Evolutionary conservation across 2,888 invertebrate species (phyloP), one percentile per base, ranked within the genome.

Genomic region (Yponomeuta malinellus): DNA sequence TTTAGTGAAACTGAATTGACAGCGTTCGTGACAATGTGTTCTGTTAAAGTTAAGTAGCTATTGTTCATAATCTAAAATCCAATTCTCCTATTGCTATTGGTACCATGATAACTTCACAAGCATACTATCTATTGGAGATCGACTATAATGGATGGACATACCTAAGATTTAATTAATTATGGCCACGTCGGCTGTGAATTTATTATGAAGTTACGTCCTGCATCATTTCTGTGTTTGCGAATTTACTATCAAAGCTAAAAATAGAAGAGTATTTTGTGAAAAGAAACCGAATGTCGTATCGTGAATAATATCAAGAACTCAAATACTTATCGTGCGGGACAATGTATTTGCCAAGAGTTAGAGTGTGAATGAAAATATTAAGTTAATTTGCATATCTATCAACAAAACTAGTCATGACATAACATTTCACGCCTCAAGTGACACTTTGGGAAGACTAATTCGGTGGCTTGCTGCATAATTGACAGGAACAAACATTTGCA

Each of bases 321-420:
- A 73, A 74, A 77, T 79, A 77, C 79, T 81, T 78, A 78, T 81
- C 78, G 79, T 80, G 80, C 78, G 75, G 37, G 29, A 9, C 31
- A 65, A 72, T 23, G 10, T 68, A 68, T 68, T 68, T 68, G 52
- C 31, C 12, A 23, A 75, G 59, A 73, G 73, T 73, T 70, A 73
- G 74, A 10, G 75, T 76, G 76, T 78, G 77, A 81, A 80, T 78
- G 75, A 75, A 72, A 77, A 79, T 73, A 77, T 74, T 74, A 71
- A 29, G 10, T 70, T 71, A 70, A 76, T 78, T 79, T 76, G 76
- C 76, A 80, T 78, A 73, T 71, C 72, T 71, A 74, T 70, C 63
- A 71, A 74, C 75, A 73, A 72, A 75, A 75, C 73, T 73, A 73
- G 65, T 37, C 23, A 52, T 71, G 71, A 59, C 67, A 76, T 23